phyloP scores from a whole-genome alignment of 2,113 vertebrate species.

The Equus przewalskii region DNA sequence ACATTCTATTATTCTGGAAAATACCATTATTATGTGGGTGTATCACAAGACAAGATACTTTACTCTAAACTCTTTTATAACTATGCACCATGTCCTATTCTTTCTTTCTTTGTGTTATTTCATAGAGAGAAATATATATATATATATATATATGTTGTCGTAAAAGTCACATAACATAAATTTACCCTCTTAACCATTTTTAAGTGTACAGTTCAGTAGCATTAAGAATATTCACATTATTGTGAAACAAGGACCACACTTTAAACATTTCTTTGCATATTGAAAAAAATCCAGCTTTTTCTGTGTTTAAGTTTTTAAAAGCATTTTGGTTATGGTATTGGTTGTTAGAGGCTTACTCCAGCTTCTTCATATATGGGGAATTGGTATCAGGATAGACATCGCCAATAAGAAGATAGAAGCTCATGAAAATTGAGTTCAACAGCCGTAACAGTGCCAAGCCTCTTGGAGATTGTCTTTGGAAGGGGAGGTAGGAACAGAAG shows the following conservation, averaged over 20 bases:
- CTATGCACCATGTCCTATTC: background rate
- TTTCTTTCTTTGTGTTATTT: conserved; percentile 40
- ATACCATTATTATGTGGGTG: conserved; percentile 48
- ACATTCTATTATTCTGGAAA: conserved; percentile 51
- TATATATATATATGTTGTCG: background rate
- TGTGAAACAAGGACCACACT: background rate
- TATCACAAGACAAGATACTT: conserved; percentile 35
- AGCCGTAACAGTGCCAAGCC: background rate
- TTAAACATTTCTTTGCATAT: conserved; percentile 20
- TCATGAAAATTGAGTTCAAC: background rate
- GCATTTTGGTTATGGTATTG: conserved; percentile 6
- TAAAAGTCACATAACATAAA: background rate
- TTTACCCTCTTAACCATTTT: conserved; percentile 32
- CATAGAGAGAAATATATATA: background rate
- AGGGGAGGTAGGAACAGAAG: background rate
- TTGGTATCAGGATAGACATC: background rate
- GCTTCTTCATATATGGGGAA: background rate
- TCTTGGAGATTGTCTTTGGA: background rate
- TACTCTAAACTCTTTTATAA: conserved; percentile 23
- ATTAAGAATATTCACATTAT: conserved; percentile 19
- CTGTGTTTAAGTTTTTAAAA: background rate
- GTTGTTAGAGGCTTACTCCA: background rate
- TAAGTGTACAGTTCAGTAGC: background rate
- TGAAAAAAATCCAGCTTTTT: background rate
- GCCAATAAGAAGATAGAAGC: background rate